A percentile compares a stretch with the other conserved stretches of the same genome.
Evolutionary conservation across 1,140 invertebrate species (phyloP).

Genomic region (Drosophila bocqueti): DNA sequence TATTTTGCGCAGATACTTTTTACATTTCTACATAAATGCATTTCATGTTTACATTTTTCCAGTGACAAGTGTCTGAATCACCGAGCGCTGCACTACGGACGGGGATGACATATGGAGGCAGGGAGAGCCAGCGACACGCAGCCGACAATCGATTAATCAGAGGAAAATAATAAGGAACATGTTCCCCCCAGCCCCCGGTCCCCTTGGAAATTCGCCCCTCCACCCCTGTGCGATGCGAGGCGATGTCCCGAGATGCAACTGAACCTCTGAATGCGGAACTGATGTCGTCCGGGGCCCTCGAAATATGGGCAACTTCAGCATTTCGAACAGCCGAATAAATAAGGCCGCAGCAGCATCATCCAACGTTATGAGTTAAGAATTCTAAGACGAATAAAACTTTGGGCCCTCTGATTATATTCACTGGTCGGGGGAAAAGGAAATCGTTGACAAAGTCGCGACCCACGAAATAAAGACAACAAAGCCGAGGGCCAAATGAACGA

Average conservation of each 20-base stretch:
- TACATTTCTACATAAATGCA: constrained; percentile 79
- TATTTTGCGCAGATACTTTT: constrained; percentile 50
- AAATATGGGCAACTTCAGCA: constrained; percentile 71
- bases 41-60: constrained; percentile 83
- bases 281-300: constrained; percentile 38
- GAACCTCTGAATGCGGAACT: constrained; percentile 75
- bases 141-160: constrained; percentile 83
- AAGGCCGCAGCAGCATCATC: constrained; percentile 58
- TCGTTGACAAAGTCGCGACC: constrained; percentile 36
- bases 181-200: constrained; percentile 32
- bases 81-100: constrained; percentile 53
- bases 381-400: constrained; percentile 58
- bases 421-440: constrained; percentile 16
- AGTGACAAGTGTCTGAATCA: constrained; percentile 83
- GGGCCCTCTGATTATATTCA: constrained; percentile 3
- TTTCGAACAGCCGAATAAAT: constrained; percentile 72
- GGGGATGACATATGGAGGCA: constrained; percentile 76
- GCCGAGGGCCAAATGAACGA: constrained; percentile 42
- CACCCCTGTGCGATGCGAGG: neutral
- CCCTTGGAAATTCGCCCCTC: constrained; percentile 8
- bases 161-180: constrained; percentile 82
- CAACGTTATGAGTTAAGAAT: constrained; percentile 37
- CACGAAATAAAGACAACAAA: constrained; percentile 74
- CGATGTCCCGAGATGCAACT: constrained; percentile 48
- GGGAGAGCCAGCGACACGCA: constrained; percentile 76